These are phyloP conservation scores for Pluvianellus socialis DNA, from an alignment of 2,113 vertebrate species.

Conservation along the genomic window DNA sequence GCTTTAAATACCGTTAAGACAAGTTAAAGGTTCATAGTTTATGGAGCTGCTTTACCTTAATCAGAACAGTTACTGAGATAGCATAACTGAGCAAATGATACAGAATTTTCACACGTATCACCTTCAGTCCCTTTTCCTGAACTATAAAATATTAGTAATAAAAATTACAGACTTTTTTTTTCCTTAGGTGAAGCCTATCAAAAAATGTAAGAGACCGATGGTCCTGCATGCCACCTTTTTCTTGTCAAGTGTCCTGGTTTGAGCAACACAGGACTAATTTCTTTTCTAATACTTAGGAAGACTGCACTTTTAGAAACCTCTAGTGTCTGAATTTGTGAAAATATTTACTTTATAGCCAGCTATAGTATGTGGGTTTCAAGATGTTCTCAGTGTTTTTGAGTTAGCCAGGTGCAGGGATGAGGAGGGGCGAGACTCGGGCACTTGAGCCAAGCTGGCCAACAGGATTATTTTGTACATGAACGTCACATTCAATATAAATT, in stretches of 20 bases:
- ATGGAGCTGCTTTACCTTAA: not conserved
- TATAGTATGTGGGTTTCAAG: too few species aligned
- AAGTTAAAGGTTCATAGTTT: not conserved
- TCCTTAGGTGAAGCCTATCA: not conserved
- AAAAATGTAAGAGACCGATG: not conserved
- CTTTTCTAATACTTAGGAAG: too few species aligned
- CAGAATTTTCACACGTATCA: not conserved
- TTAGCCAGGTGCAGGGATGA: too few species aligned
- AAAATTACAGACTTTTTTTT: not conserved
- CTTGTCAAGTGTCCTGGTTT: not conserved
- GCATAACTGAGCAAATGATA: not conserved
- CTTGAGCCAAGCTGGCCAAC: too few species aligned
- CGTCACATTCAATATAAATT: too few species aligned
- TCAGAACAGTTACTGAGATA: not conserved
- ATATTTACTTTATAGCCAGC: too few species aligned
- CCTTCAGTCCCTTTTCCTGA: not conserved
- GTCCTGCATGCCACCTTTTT: not conserved
- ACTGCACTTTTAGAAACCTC: too few species aligned
- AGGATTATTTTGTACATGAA: too few species aligned
- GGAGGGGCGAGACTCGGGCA: too few species aligned
- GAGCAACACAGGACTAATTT: too few species aligned
- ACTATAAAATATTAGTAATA: not conserved
- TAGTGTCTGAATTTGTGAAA: too few species aligned
- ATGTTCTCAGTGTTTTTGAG: too few species aligned
- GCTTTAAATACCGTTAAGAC: not conserved